Conservation (phyloP, 2,797 vertebrate species). For the Brachymystax lenok region DNA sequence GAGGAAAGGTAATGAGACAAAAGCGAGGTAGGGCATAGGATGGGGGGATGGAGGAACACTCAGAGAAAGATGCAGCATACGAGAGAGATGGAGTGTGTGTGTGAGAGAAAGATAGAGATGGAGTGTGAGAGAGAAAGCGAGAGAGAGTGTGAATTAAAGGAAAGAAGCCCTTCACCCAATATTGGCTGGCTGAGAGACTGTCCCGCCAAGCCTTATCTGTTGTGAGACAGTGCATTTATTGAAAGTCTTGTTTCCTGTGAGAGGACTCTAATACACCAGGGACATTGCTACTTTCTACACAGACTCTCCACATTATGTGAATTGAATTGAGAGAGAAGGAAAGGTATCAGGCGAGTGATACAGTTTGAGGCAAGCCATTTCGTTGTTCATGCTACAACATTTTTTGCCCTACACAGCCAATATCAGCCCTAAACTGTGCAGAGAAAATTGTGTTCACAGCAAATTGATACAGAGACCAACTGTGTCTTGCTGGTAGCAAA, state of each 20-base stretch:
- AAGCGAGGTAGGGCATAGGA: not conserved
- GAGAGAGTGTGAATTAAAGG: not conserved
- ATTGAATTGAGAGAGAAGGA: not conserved
- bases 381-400: slow-evolving; percentile 2
- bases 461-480: not conserved
- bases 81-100: not conserved
- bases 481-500: slow-evolving; percentile 4
- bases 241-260: not conserved
- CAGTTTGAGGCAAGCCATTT: not conserved
- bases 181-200: not conserved
- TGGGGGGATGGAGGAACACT: not conserved
- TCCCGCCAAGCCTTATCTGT: not conserved
- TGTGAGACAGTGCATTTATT: not conserved
- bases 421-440: not conserved
- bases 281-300: not conserved
- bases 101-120: not conserved
- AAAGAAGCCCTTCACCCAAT: not conserved
- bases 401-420: not conserved
- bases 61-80: not conserved
- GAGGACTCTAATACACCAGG: not conserved
- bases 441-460: not conserved
- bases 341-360: not conserved
- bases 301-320: not conserved
- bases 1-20: not conserved
- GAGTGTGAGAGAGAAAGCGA: not conserved